A percentile compares a stretch with the other conserved stretches of the same genome.
Evolutionary conservation across 1,140 invertebrate genomes (phyloP).

Genomic region (Glossosoma conforme): DNA sequence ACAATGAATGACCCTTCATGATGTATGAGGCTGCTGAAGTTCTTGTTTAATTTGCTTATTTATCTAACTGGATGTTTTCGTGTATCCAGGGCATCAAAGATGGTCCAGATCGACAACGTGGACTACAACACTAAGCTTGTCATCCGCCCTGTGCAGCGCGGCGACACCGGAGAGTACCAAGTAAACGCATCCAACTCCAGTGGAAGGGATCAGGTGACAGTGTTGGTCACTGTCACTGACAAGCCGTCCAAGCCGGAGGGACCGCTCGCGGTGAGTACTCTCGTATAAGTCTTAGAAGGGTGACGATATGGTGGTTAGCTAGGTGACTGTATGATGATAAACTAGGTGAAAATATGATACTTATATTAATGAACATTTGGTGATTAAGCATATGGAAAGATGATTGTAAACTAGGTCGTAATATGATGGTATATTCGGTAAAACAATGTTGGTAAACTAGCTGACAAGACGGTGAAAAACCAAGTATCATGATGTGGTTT

Average conservation of each 20-base stretch:
- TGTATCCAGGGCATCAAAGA: conserved; percentile 49
- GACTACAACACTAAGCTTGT: conserved; percentile 86
- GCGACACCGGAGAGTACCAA: conserved; percentile 85
- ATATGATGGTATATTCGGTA: no score
- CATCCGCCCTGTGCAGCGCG: conserved; percentile 71
- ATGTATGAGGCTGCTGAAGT: not conserved
- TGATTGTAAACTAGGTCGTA: no score
- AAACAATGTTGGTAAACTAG: no score
- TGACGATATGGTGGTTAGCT: no score
- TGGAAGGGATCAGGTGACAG: conserved; percentile 82
- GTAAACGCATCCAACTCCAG: conserved; percentile 79
- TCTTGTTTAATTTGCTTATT: not conserved
- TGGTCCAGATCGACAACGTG: conserved; percentile 72
- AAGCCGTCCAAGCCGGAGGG: conserved; percentile 84
- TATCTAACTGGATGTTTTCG: not conserved
- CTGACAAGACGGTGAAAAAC: no score
- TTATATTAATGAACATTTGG: no score
- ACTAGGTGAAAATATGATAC: no score
- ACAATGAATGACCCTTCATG: no score
- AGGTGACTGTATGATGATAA: no score
- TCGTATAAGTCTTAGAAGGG: no score
- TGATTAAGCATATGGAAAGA: no score
- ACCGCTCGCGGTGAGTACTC: conserved; percentile 59
- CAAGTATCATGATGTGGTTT: no score
- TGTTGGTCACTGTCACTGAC: conserved; percentile 89